A percentile compares a stretch with the other conserved stretches of the same genome.
Conservation (phyloP, 2,113 vertebrate genomes). For the Prochilodus magdalenae region DNA sequence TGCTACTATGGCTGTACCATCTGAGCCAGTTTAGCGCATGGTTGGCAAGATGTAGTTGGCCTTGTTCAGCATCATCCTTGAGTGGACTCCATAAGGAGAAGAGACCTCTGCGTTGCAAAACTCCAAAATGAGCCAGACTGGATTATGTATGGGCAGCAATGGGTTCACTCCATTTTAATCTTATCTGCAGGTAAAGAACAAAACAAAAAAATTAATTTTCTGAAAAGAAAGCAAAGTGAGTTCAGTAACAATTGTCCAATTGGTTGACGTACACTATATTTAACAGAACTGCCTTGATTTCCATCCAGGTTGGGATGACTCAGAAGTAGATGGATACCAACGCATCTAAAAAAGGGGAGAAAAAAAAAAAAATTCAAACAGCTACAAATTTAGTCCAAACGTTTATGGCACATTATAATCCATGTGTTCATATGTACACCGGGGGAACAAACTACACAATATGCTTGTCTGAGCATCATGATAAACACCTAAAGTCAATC, state of each 20-base stretch:
- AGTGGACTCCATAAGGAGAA: slow-evolving; percentile 64
- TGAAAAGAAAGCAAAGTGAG: not conserved
- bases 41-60: slow-evolving; percentile 21
- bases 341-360: slow-evolving; percentile 86
- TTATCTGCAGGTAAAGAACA: too few species aligned
- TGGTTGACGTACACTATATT: slow-evolving; percentile 60
- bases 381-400: too few species aligned
- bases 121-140: slow-evolving; percentile 76
- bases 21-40: slow-evolving; percentile 62
- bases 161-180: not conserved
- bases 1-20: slow-evolving; percentile 67
- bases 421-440: too few species aligned
- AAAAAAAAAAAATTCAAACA: slow-evolving; percentile 11
- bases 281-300: slow-evolving; percentile 98
- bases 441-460: too few species aligned
- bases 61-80: slow-evolving; percentile 9
- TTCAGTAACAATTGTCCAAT: too few species aligned
- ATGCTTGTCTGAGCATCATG: too few species aligned
- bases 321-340: slow-evolving; percentile 93
- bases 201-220: too few species aligned
- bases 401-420: too few species aligned
- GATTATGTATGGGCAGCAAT: slow-evolving; percentile 49
- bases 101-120: slow-evolving; percentile 71
- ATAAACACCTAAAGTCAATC: too few species aligned
- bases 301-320: slow-evolving; percentile 95